Conservation (phyloP, 2,888 invertebrate genomes). For the Dendrolimus houi region DNA sequence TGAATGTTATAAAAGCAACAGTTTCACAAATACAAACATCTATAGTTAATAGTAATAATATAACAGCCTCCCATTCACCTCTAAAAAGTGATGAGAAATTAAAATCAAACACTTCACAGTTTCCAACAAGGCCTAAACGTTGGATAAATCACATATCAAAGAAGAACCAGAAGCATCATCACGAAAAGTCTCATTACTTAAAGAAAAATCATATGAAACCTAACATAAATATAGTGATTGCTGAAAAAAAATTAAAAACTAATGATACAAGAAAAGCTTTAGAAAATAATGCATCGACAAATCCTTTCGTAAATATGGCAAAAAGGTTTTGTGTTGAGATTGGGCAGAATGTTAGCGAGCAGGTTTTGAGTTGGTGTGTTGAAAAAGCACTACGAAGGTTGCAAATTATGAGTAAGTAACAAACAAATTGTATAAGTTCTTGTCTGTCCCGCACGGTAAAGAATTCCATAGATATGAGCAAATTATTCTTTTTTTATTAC, state of each 20-base stretch:
- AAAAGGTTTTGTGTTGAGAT: slow-evolving; percentile 54
- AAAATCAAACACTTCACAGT: not conserved
- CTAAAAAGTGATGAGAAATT: not conserved
- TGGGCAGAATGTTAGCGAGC: slow-evolving; percentile 37
- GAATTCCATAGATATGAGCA: no score
- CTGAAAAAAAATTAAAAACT: not conserved
- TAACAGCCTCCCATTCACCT: not conserved
- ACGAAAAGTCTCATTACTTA: not conserved
- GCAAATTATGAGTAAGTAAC: slow-evolving; percentile 43
- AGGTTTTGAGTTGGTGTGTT: slow-evolving; percentile 50
- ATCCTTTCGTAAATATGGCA: slow-evolving; percentile 52
- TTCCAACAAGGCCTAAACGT: slow-evolving; percentile 32
- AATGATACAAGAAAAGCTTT: slow-evolving; percentile 1
- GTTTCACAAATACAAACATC: not conserved
- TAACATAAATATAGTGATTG: slow-evolving; percentile 1
- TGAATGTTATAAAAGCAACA: not conserved
- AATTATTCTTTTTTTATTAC: no score
- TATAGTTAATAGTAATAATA: not conserved
- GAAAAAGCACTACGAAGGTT: slow-evolving; percentile 55
- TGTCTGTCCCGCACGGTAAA: not conserved
- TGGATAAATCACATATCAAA: slow-evolving; percentile 46
- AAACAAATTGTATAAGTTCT: slow-evolving; percentile 6
- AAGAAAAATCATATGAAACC: slow-evolving; percentile 20
- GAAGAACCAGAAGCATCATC: slow-evolving; percentile 16
- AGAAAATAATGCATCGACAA: slow-evolving; percentile 13